These are phyloP conservation scores for Muscicapa comitata DNA, from an alignment of 2,797 vertebrate species.

Conservation along the genomic window DNA sequence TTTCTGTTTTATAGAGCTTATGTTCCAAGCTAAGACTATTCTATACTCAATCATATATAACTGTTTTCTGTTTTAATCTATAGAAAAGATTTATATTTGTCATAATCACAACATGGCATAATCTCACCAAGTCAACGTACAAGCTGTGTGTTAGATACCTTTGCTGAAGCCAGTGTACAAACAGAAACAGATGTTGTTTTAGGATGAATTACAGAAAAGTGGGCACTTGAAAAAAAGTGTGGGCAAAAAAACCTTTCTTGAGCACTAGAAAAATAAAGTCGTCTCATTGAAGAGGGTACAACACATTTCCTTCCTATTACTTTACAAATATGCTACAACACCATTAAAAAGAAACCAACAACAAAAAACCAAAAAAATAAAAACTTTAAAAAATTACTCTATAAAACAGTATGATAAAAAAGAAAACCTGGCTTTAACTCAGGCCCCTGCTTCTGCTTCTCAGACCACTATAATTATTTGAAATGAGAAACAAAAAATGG, in stretches of 20 bases:
- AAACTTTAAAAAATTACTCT: not conserved
- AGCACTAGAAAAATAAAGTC: not conserved
- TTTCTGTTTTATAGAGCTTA: not conserved
- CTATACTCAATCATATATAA: not conserved
- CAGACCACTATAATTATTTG: not conserved
- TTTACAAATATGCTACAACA: not conserved
- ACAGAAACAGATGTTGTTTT: not conserved
- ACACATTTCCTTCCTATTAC: not conserved
- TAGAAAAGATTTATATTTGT: not conserved
- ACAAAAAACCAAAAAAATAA: not conserved
- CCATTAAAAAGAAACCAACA: not conserved
- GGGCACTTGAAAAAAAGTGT: not conserved
- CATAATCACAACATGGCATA: not conserved
- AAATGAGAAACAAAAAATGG: not conserved
- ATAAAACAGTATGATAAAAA: not conserved
- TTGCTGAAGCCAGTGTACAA: not conserved
- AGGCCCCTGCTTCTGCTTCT: not conserved
- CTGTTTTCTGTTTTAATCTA: not conserved
- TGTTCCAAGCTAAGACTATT: not conserved
- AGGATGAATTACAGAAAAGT: not conserved
- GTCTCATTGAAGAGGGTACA: not conserved
- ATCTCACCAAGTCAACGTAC: not conserved
- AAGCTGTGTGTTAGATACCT: not conserved
- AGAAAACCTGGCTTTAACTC: not conserved
- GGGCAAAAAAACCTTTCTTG: not conserved